Evolutionary conservation across 2,888 invertebrate species (phyloP), one percentile per base, ranked within the genome.

Genomic region (Idaea dimidiata): DNA sequence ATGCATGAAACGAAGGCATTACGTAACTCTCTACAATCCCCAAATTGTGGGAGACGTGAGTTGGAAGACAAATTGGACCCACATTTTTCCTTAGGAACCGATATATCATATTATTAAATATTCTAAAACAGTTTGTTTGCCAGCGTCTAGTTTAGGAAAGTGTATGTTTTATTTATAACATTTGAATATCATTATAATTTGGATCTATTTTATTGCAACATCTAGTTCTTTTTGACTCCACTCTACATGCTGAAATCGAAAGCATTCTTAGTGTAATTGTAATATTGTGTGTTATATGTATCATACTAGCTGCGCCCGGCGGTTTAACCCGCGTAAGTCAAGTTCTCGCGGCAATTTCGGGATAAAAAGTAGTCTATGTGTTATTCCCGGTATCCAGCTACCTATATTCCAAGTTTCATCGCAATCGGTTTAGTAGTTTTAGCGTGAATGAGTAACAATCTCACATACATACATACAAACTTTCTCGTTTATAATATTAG

Each of bases 41-140:
- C 73, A 76, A 82, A 83, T 83, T 81, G 80, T 79, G 74, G 69
- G 67, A 74, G 73, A 84, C 86, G 84, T 86, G 85, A 84, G 77
- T 61, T 70, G 81, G 69, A 78, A 79, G 81, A 81, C 81, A 84
- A 86, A 83, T 83, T 82, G 77, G 73, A 72, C 73, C 77, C 74
- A 78, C 77, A 78, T 79, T 82, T 82, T 81, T 80, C 78, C 77
- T 75, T 74, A 69, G 73, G 71, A 76, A 75, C 75, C 77, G 76
- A 82, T 81, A 77, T 73, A 68, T 72, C 61, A 67, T 71, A 73
- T 43, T 74, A 71, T 72, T 70, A 76, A 79, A 79, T 80, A 78
- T 80, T 76, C 76, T 77, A 74, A 79, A 81, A 79, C 75, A 73
- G 72, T 70, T 76, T 77, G 74, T 74, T 81, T 72, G 70, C 64